Evolutionary conservation across 2,888 invertebrate genomes (phyloP).

Genomic region (Hesperia comma): DNA sequence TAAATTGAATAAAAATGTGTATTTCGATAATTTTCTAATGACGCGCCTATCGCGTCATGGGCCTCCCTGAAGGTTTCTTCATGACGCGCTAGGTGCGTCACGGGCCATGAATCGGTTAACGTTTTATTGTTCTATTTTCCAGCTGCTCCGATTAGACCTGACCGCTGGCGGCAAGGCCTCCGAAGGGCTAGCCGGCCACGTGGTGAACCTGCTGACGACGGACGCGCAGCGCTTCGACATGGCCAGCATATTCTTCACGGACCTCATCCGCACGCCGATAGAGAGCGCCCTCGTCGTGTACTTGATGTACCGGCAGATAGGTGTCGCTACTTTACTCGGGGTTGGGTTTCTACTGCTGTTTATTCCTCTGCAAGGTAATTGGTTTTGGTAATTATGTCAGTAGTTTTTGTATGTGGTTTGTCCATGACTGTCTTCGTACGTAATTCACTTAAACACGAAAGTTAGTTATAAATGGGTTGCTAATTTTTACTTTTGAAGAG

Average conservation of each 20-base stretch:
- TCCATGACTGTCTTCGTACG: too few relatives aligned
- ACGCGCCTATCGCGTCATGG: too few relatives aligned
- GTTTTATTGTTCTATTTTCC: conserved; percentile 40
- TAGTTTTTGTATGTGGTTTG: not conserved
- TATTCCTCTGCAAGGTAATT: conserved; percentile 85
- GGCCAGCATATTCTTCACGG: conserved; percentile 91
- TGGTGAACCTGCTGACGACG: conserved; percentile 92
- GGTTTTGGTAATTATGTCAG: not conserved
- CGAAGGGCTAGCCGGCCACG: conserved; percentile 86
- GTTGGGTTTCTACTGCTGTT: conserved; percentile 84
- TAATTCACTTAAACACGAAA: too few relatives aligned
- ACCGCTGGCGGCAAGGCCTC: conserved; percentile 84
- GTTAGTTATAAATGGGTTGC: too few relatives aligned
- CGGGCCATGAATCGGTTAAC: too few relatives aligned
- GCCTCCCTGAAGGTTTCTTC: too few relatives aligned
- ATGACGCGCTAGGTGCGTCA: too few relatives aligned
- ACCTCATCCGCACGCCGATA: conserved; percentile 92
- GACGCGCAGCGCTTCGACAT: conserved; percentile 95
- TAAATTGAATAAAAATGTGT: too few relatives aligned
- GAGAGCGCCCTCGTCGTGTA: conserved; percentile 90
- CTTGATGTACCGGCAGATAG: conserved; percentile 87
- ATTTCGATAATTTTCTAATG: too few relatives aligned
- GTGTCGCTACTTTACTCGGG: conserved; percentile 83
- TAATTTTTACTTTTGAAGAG: too few relatives aligned
- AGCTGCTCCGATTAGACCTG: conserved; percentile 89